Conservation (phyloP, 2,113 vertebrate species). For the Leucopsar rothschildi region DNA sequence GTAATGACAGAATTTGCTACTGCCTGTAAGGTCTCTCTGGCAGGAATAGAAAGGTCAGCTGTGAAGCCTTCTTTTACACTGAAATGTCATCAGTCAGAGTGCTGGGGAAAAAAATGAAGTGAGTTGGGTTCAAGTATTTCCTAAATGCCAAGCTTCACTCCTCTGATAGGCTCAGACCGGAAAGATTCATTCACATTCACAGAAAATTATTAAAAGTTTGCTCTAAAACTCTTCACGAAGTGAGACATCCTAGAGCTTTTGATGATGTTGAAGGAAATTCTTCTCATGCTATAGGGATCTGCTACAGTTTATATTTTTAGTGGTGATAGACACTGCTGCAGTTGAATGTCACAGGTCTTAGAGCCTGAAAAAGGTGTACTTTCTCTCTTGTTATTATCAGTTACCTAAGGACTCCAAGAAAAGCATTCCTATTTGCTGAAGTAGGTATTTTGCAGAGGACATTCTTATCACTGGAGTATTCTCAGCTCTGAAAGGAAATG, state of each 20-base stretch:
- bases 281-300: not conserved
- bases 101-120: not conserved
- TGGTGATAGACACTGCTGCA: not conserved
- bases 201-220: not conserved
- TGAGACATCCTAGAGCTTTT: not conserved
- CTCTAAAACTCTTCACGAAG: not conserved
- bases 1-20: not conserved
- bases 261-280: not conserved
- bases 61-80: not conserved
- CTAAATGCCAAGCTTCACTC: not conserved
- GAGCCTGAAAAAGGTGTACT: not conserved
- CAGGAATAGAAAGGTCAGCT: not conserved
- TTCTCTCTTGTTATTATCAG: not conserved
- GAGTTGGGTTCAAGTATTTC: not conserved
- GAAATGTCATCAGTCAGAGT: not conserved
- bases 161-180: not conserved
- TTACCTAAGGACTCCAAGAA: not conserved
- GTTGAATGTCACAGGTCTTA: not conserved
- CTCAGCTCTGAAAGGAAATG: not conserved
- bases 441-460: not conserved
- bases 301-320: not conserved
- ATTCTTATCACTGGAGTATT: not conserved
- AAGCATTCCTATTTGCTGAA: not conserved
- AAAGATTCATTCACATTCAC: not conserved
- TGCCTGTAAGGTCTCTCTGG: not conserved